These are phyloP conservation scores for Theonella swinhoei DNA, from an alignment of 37 sponge, comb jelly and placozoan species.

Conservation along the genomic window DNA sequence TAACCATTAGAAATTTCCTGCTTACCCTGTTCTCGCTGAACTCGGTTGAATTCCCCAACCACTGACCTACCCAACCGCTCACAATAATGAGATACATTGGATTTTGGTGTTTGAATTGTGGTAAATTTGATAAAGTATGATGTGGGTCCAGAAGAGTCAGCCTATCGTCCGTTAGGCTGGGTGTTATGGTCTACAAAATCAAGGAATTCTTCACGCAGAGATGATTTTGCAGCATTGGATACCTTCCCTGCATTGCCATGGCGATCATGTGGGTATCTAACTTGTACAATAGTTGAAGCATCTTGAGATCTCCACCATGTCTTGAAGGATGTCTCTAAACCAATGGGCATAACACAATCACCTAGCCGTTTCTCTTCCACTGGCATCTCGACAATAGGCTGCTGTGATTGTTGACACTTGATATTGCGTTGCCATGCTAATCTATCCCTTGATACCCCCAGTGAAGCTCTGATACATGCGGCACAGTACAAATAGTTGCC, in stretches of 20 bases:
- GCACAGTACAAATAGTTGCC: slow-evolving; percentile 48
- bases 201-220: slow-evolving; percentile 5
- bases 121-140: slow-evolving; percentile 35
- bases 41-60: too few species aligned
- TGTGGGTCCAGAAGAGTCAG: slow-evolving; percentile 41
- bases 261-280: slow-evolving; percentile 33
- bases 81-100: slow-evolving; percentile 18
- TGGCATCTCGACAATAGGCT: slow-evolving; percentile 29
- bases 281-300: slow-evolving; percentile 14
- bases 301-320: slow-evolving; percentile 45
- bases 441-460: slow-evolving; percentile 4
- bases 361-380: slow-evolving; percentile 28
- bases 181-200: slow-evolving; percentile 32
- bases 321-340: slow-evolving; percentile 4
- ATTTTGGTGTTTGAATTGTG: slow-evolving; percentile 47
- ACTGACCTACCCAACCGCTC: slow-evolving; percentile 31
- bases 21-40: slow-evolving; percentile 25
- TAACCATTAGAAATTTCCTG: slow-evolving; percentile 17
- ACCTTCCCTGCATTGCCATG: slow-evolving; percentile 34
- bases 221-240: slow-evolving; percentile 21
- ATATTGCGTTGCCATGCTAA: slow-evolving; percentile 21
- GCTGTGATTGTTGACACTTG: slow-evolving; percentile 7
- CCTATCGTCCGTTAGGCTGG: slow-evolving; percentile 54
- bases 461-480: background rate
- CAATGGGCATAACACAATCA: slow-evolving; percentile 31